Evolutionary conservation across 2,113 vertebrate genomes (phyloP), one percentile per base, ranked within the genome.

Genomic region (Cyanoderma ruficeps): DNA sequence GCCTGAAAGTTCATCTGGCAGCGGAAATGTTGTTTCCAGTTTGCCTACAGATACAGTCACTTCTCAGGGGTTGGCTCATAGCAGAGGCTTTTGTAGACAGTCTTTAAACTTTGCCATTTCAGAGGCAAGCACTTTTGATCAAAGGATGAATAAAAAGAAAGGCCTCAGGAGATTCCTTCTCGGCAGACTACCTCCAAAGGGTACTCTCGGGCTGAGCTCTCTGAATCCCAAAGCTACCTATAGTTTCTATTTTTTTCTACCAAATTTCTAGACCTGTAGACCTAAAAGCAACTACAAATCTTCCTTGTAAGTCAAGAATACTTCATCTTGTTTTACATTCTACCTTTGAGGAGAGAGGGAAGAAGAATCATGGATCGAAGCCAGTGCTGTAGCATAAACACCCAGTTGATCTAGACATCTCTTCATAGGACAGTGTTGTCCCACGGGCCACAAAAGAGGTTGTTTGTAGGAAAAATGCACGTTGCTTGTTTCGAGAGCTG

Each of bases 91-190:
- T 90, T 95, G 85, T 88, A 64, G 83, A 69, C 41, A 41, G 60
- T 59, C 83, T 96, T 94, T 94, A 97, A 96, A 93, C 92, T 96
- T 92, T 89, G 94, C 77, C 93, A 92, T 89, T 96, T 96, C 70
- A 50, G 91, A 96, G 56, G 53, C 77, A 91, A 89, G 76, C 46
- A 35, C 42, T 84, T 72, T 57, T 24, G 57, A 94, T 94, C 91
- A 95, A 93, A 95, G 82, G 64, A 90, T 60, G 78, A 86, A 93
- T 81, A 83, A 89, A 68, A 87, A 59, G 17, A 92, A 83, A 35
- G 30, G 41, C 67, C 76, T 33, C 59, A 49, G 71, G 85, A 96
- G 83, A 86, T 80, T 88, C 22, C 37, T 83, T 81, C 69, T 87
- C 25, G 0, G 2, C 64, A 27, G 2, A 49, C 44, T 74, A 24